phyloP scores from a whole-genome alignment of 2,888 invertebrate genomes.

The Octodonta nipae region DNA sequence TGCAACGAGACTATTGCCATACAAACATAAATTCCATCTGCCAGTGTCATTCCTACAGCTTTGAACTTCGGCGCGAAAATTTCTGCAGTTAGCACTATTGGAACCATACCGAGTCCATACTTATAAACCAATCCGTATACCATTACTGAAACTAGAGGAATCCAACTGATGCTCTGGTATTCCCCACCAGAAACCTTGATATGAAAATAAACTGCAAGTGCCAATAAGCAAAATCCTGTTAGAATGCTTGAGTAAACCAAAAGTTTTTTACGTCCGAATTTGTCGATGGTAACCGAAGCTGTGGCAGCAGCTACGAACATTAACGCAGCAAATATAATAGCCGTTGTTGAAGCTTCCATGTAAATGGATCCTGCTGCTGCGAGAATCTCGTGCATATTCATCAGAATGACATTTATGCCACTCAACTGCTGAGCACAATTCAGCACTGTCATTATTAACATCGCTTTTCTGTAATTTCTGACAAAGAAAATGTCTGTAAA shows the following conservation, averaged over 20 bases:
- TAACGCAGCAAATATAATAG: constrained; percentile 28
- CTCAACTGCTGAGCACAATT: constrained; percentile 32
- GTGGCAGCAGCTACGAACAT: constrained; percentile 27
- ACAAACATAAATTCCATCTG: constrained; percentile 28
- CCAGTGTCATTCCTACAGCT: constrained; percentile 31
- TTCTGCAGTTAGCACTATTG: constrained; percentile 32
- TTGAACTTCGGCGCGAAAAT: constrained; percentile 32
- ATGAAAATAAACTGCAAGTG: constrained; percentile 29
- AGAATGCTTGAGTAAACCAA: constrained; percentile 26
- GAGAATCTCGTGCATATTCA: constrained; percentile 32
- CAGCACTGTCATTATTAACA: constrained; percentile 30
- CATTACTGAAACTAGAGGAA: constrained; percentile 30
- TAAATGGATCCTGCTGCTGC: constrained; percentile 27
- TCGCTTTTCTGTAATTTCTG: constrained; percentile 28
- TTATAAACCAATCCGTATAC: constrained; percentile 27
- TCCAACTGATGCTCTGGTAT: constrained; percentile 24
- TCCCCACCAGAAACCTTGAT: constrained; percentile 24
- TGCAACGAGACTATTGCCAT: constrained; percentile 26
- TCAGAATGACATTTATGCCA: constrained; percentile 31
- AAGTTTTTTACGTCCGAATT: constrained; percentile 28
- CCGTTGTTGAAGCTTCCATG: constrained; percentile 23
- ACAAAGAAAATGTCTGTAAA: constrained; percentile 29
- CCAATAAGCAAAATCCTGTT: constrained; percentile 26
- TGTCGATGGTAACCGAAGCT: constrained; percentile 28
- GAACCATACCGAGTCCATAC: constrained; percentile 30